Conservation (phyloP, 1,140 invertebrate species). For the Drosophila tropicalis region DNA sequence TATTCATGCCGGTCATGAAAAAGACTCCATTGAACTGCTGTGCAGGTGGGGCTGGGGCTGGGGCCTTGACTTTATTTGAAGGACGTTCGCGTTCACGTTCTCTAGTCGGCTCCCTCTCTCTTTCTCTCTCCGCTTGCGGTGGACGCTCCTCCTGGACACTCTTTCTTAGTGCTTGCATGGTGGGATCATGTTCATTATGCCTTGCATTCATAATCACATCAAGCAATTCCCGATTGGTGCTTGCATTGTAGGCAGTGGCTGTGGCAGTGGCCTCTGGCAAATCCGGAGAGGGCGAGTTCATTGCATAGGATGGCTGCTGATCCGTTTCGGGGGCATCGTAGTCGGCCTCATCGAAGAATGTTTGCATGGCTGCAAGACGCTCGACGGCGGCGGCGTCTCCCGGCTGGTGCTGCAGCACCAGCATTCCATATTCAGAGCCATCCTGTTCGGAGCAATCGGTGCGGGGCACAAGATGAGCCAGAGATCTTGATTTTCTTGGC, state of each 20-base stretch:
- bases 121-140: neutral
- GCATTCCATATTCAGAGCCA: constrained; percentile 77
- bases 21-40: constrained; percentile 84
- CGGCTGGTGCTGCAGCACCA: constrained; percentile 64
- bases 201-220: constrained; percentile 84
- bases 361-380: constrained; percentile 66
- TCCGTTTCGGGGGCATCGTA: constrained; percentile 85
- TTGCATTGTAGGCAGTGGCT: constrained; percentile 82
- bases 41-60: constrained; percentile 63
- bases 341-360: constrained; percentile 83
- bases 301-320: constrained; percentile 49
- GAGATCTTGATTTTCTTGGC: constrained; percentile 85
- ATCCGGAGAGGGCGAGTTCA: constrained; percentile 65
- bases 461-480: constrained; percentile 84
- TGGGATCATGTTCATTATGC: constrained; percentile 83
- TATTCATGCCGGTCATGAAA: constrained; percentile 83
- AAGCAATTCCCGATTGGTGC: constrained; percentile 85
- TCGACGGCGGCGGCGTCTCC: constrained; percentile 53
- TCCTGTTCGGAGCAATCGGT: constrained; percentile 77
- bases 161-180: constrained; percentile 81
- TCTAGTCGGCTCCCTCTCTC: neutral
- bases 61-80: constrained; percentile 29
- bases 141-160: constrained; percentile 42
- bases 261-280: constrained; percentile 84
- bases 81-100: constrained; percentile 4